Evolutionary conservation across 1,140 invertebrate species (phyloP), one percentile per base, ranked within the genome.

Genomic region (Gryllus bimaculatus): DNA sequence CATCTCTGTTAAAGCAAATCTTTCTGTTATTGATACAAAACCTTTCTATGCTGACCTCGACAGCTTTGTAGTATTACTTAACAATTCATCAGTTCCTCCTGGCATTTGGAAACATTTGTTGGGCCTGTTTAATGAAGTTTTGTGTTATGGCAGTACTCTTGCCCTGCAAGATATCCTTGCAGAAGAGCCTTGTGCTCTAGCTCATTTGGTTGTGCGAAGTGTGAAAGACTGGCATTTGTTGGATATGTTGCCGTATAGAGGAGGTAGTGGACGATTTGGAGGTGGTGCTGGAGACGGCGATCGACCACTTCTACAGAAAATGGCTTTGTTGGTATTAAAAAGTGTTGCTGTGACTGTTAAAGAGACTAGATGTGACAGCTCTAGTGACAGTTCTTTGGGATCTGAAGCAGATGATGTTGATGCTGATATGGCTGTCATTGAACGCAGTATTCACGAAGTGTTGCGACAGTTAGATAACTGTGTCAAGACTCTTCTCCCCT

Each of bases 261-360:
- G 87, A 79, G 87, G 88, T 0, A 85, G 86, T 15, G 88, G 87
- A 49, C 84, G 87, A 79, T 90, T 90, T 81, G 88, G 87, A 20
- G 89, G 89, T 74, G 88, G 88, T 48, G 82, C 85, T 8, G 87
- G 87, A 7, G 87, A 89, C 78, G 89, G 89, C 7, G 90, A 90
- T 81, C 83, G 87, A 73, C 88, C 93, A 2, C 88, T 96, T 81
- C 85, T 96, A 21, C 94, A 96, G 83, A 94, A 95, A 86, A 92
- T 95, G 86, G 92, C 94, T 8, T 85, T 96, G 6, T 85, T 96
- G 76, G 93, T 96, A 78, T 86, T 96, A 13, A 96, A 96, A 87
- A 94, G 93, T 77, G 92, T 96, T 73, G 95, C 95, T 8, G 93
- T 96, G 4, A 96, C 94, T 0, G 94, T 96, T 0, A 95, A 96